Evolutionary conservation across 1,140 invertebrate species (phyloP).

Genomic region (Proctacanthus coquilletti): DNA sequence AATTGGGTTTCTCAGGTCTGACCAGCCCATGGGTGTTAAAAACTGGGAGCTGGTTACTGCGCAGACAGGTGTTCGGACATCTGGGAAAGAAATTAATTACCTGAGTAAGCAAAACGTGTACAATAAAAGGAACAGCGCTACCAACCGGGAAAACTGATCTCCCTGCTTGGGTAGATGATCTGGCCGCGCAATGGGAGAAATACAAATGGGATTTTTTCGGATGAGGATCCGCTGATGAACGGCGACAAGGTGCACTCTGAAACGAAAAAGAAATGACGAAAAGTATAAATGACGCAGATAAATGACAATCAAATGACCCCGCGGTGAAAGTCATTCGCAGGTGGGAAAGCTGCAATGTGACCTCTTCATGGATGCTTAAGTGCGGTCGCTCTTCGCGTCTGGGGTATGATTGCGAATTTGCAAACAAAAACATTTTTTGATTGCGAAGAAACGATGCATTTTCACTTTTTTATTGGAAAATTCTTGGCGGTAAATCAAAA

Average conservation of each 20-base stretch:
- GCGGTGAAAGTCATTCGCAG: no score
- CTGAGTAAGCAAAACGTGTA: background rate
- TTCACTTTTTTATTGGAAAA: no score
- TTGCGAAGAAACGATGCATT: no score
- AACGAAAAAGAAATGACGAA: slow-evolving; percentile 8
- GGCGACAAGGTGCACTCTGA: slow-evolving; percentile 67
- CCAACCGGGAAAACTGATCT: slow-evolving; percentile 67
- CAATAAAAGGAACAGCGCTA: slow-evolving; percentile 8
- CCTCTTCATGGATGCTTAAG: no score
- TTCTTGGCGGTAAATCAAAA: no score
- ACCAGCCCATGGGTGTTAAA: slow-evolving; percentile 58
- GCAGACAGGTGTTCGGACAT: slow-evolving; percentile 61
- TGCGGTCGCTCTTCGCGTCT: no score
- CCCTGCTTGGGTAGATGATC: slow-evolving; percentile 70
- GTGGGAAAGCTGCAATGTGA: no score
- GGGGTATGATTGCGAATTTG: no score
- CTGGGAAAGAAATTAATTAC: slow-evolving; percentile 30
- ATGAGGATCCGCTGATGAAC: slow-evolving; percentile 56
- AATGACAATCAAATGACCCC: no score
- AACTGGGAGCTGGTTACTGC: slow-evolving; percentile 71
- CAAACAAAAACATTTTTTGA: no score
- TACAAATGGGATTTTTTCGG: slow-evolving; percentile 69
- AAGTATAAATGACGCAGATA: no score
- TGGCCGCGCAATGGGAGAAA: slow-evolving; percentile 69
- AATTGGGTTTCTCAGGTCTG: slow-evolving; percentile 54